Evolutionary conservation across 1,140 invertebrate species (phyloP).

Genomic region (Drosophila truncata): DNA sequence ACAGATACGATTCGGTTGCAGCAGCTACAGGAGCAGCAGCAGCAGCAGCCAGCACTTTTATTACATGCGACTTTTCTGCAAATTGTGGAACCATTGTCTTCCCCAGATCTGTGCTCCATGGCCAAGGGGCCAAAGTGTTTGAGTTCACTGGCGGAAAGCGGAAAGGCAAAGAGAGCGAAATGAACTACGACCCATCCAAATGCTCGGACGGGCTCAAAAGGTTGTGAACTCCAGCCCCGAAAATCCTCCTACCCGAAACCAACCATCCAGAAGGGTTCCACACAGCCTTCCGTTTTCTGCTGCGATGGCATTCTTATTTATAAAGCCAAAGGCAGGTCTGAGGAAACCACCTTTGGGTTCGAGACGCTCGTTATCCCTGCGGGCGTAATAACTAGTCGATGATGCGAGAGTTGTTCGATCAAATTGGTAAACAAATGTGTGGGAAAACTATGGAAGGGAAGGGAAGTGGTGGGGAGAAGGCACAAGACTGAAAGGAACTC

Average conservation of each 20-base stretch:
- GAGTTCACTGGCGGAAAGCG: conserved; percentile 77
- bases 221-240: conserved; percentile 23
- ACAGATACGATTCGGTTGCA: conserved; percentile 80
- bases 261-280: conserved; percentile 54
- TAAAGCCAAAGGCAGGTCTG: conserved; percentile 37
- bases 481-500: not conserved
- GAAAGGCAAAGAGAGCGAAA: conserved; percentile 82
- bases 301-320: conserved; percentile 63
- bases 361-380: conserved; percentile 48
- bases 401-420: conserved; percentile 44
- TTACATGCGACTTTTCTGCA: conserved; percentile 82
- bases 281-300: conserved; percentile 56
- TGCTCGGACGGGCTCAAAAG: conserved; percentile 47
- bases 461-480: not conserved
- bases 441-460: conserved; percentile 1
- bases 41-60: conserved; percentile 74
- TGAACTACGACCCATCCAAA: conserved; percentile 74
- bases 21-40: conserved; percentile 27
- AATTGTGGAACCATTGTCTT: conserved; percentile 81
- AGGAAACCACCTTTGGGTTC: conserved; percentile 49
- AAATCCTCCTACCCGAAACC: conserved; percentile 7
- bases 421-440: conserved; percentile 53
- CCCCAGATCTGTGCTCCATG: conserved; percentile 35
- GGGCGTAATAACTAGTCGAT: conserved; percentile 64
- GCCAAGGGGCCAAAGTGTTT: conserved; percentile 78